Conservation (phyloP, 1,140 invertebrate species). For the Zaprionus kolodkinae region DNA sequence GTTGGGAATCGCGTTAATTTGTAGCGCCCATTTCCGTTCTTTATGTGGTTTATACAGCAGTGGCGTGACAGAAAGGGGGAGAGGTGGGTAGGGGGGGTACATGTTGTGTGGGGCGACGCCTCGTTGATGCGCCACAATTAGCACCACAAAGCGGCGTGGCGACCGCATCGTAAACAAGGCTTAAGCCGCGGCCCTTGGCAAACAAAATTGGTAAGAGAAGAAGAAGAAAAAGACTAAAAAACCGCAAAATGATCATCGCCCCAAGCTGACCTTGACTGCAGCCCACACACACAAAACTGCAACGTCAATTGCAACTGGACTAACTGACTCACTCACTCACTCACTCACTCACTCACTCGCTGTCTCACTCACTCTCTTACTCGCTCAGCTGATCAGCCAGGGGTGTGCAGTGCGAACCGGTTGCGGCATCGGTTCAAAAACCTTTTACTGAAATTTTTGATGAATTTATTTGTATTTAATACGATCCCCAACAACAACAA, state of each 20-base stretch:
- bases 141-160: conserved; percentile 51
- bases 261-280: conserved; percentile 62
- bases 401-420: conserved; percentile 41
- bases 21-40: conserved; percentile 75
- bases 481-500: conserved; percentile 25
- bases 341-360: conserved; percentile 23
- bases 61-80: too few relatives aligned
- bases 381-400: conserved; percentile 32
- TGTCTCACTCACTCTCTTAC: conserved; percentile 44
- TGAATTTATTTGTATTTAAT: conserved; percentile 74
- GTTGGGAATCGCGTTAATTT: conserved; percentile 55
- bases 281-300: conserved; percentile 3
- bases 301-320: conserved; percentile 22
- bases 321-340: conserved; percentile 37
- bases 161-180: conserved; percentile 61
- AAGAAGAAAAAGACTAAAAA: conserved; percentile 26
- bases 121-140: conserved; percentile 74
- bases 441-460: conserved; percentile 52
- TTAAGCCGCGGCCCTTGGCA: conserved; percentile 49
- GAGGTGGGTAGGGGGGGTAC: neutral
- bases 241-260: conserved; percentile 48
- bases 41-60: conserved; percentile 47
- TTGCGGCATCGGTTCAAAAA: conserved; percentile 64
- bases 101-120: conserved; percentile 12
- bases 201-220: conserved; percentile 31